Base-by-base conservation (phyloP, 2,888 invertebrate genomes). In the Folsomia manolachei region DNA sequence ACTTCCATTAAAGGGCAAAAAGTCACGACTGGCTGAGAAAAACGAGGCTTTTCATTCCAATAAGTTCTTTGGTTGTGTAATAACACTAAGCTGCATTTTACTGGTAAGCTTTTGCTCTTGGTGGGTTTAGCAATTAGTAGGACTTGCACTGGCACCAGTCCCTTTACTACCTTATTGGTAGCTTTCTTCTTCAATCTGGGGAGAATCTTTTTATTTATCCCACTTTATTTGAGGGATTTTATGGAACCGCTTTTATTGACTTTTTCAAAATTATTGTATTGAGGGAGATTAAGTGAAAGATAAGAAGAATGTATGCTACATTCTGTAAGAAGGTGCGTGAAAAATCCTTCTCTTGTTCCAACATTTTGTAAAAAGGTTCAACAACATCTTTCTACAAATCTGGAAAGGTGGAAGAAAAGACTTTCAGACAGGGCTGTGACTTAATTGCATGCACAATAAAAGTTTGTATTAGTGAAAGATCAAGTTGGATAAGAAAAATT, bases 281-380 rank as follows among this genome's bases (percentile, higher is more conserved):
- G 52, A 24, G 52, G 39, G 52, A 39, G 66, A 66, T 66, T 66
- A 66, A 39, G 66, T 52, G 27, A 66, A 52, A 66, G 66, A 66
- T 66, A 66, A 66, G 39, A 23, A 21, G 27, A 39, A 9, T 39
- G 39, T 39, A 14, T 9, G 39, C 14, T 9, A 39, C n/a, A n/a
- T n/a, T n/a, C n/a, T n/a, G n/a, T n/a, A 14, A 9, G 39, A 14
- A 39, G 14, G 39, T 39, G 39, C 39, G 39, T 39, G 39, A 39
- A n/a, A n/a, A 39, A 39, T 39, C 39, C 4, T 39, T 39, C 39
- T 14, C 39, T 39, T 39, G 39, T 39, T 39, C 39, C 14, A 9
- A 4, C 39, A 9, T 39, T 14, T 39, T 39, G 39, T 39, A 14
- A 39, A 39, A 39, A 39, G 39, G 39, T 39, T 39, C 39, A 39